Base-by-base conservation (phyloP, 2,888 invertebrate genomes). In the Adelphocoris suturalis region DNA sequence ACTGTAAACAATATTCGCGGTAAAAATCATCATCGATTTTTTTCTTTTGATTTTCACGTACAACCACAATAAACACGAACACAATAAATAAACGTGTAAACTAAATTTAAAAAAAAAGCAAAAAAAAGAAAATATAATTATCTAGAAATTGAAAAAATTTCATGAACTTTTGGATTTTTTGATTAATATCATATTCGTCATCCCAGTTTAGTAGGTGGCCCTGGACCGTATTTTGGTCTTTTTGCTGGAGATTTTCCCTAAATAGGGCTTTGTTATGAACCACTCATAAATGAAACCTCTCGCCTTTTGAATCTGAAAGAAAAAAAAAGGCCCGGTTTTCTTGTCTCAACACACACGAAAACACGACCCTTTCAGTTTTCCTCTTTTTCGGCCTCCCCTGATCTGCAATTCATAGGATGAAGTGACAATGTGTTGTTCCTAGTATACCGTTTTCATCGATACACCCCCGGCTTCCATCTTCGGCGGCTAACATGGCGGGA, bases 341-440 rank as follows among this genome's bases (percentile, higher is more conserved):
- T 9, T 68, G 68, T 68, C 68, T 68, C 68, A 23, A 23, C 23
- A 19, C 23, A 19, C 52, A 11, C 52, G 19, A 78, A 28, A 78
- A 78, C 37, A 47, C 37, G 46, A 16, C 4, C 11, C 19, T 28
- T 16, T 46, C 46, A 78, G 37, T 78, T 47, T 78, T 78, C 78
- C 78, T 47, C 78, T 78, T 78, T 78, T 78, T 78, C 78, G 16
- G 28, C 2, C 37, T 16, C 46, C 78, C 78, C 78, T 46, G 47
- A 78, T 78, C 78, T 46, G 78, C 78, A 78, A 78, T 78, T 78
- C 78, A 78, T 78, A 46, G 78, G 78, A 78, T 37, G 46, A 78
- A 78, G 78, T 78, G 78, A 78, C 78, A 78, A 78, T 78, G 78
- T 78, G 78, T 78, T 46, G 46, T 37, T 9, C 78, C 78, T 14